These are phyloP conservation scores for Hydrozoanthus gracilis DNA, from an alignment of 92 coral and sea anemone genomes.

Conservation along the genomic window DNA sequence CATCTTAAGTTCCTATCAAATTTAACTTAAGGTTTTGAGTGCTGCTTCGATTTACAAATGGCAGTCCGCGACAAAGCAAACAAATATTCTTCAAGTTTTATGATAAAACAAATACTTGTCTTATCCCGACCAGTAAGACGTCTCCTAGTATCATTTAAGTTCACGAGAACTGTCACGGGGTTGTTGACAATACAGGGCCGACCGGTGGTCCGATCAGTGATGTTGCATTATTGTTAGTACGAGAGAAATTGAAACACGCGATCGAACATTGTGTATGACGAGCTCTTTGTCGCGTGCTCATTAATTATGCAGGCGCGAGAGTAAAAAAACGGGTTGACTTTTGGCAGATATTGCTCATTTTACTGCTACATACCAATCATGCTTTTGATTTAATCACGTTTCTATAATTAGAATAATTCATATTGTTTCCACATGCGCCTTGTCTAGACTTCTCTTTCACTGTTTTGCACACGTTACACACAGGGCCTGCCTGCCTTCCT, in stretches of 20 bases:
- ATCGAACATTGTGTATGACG: background rate
- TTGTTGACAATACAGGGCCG: background rate
- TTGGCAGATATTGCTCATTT: slow-evolving; percentile 29
- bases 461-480: no score
- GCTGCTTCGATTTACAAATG: slow-evolving; percentile 1
- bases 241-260: background rate
- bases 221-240: background rate
- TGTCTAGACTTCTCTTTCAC: background rate
- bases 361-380: slow-evolving; percentile 41
- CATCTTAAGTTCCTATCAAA: background rate
- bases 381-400: slow-evolving; percentile 6
- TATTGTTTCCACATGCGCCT: slow-evolving; percentile 23
- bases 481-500: no score
- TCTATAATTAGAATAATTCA: slow-evolving; percentile 30
- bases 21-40: background rate
- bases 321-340: background rate
- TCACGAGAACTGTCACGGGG: slow-evolving; percentile 25
- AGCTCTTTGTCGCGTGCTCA: background rate
- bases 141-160: slow-evolving; percentile 11
- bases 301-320: background rate
- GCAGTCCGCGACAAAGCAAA: slow-evolving; percentile 18
- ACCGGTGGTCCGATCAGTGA: background rate
- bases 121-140: slow-evolving; percentile 30
- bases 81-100: slow-evolving; percentile 26
- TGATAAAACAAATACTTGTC: slow-evolving; percentile 41